phyloP scores from a whole-genome alignment of 2,797 vertebrate genomes.

The Tragelaphus oryx region DNA sequence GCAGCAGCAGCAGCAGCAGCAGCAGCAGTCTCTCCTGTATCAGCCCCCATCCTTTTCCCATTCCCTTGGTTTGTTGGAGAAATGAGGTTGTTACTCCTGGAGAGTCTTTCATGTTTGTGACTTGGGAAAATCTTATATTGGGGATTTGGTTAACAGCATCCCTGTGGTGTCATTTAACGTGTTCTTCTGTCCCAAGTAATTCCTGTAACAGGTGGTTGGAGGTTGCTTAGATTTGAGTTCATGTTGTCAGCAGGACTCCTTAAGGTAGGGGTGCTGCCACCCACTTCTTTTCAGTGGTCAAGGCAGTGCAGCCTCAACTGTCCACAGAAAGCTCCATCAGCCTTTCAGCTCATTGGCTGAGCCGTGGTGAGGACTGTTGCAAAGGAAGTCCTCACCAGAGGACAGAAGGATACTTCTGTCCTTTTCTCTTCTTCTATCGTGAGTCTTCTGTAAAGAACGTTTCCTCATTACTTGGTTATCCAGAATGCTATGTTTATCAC shows the following conservation, averaged over 20 bases:
- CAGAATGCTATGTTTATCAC: not conserved
- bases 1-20: too few species aligned
- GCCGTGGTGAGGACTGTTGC: not conserved
- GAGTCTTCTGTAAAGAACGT: not conserved
- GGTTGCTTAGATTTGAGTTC: not conserved
- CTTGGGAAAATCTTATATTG: not conserved
- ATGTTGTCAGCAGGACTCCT: not conserved
- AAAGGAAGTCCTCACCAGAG: not conserved
- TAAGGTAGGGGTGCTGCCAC: too few species aligned
- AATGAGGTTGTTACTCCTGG: not conserved
- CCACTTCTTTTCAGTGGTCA: not conserved
- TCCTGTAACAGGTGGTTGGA: not conserved
- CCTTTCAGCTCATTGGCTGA: not conserved
- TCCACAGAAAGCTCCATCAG: not conserved
- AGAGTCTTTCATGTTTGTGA: not conserved
- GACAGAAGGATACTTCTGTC: not conserved
- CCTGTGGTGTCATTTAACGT: rapidly evolving
- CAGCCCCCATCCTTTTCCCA: not conserved
- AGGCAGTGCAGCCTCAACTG: too few species aligned
- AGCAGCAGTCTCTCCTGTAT: not conserved
- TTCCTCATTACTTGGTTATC: not conserved
- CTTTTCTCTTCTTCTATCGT: not conserved
- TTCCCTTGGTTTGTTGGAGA: not conserved
- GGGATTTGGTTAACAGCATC: not conserved
- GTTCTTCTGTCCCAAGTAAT: not conserved